Evolutionary conservation across 1,140 invertebrate species (phyloP).

Genomic region (Penaeus japonicus): DNA sequence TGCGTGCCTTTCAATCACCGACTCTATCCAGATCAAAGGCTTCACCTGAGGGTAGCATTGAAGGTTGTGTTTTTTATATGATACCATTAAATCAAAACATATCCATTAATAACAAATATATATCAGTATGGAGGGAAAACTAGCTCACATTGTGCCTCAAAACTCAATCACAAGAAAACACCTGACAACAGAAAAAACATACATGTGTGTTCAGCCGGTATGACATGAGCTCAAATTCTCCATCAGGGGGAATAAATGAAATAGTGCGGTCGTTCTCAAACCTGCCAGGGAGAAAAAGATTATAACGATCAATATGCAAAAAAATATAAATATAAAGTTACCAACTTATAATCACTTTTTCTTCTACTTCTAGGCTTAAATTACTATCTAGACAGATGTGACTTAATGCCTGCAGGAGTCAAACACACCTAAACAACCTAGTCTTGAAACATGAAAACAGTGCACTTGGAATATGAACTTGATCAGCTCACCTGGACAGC

Average conservation of each 20-base stretch:
- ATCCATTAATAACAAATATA: background rate
- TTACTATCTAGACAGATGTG: background rate
- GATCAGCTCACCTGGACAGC: constrained; percentile 73
- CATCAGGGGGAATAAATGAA: constrained; percentile 98
- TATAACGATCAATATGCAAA: background rate
- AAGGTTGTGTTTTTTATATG: background rate
- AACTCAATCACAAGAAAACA: background rate
- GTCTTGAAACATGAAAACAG: background rate
- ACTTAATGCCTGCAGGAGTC: no score
- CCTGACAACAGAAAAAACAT: constrained; percentile 61
- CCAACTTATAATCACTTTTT: no score
- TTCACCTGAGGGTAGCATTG: constrained; percentile 74
- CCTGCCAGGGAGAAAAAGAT: constrained; percentile 62
- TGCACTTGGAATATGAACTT: background rate
- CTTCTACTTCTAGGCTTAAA: background rate
- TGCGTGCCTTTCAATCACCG: constrained; percentile 97
- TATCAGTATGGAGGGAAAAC: background rate
- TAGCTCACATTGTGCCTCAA: background rate
- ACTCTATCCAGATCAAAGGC: constrained; percentile 99
- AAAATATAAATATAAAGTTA: background rate
- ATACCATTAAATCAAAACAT: no score
- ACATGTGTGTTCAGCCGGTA: constrained; percentile 97
- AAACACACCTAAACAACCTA: no score
- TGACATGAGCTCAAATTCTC: constrained; percentile 99
- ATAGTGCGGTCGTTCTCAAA: constrained; percentile 99